Base-by-base conservation (phyloP, 1,140 invertebrate species). In the Lepidostoma basale region DNA sequence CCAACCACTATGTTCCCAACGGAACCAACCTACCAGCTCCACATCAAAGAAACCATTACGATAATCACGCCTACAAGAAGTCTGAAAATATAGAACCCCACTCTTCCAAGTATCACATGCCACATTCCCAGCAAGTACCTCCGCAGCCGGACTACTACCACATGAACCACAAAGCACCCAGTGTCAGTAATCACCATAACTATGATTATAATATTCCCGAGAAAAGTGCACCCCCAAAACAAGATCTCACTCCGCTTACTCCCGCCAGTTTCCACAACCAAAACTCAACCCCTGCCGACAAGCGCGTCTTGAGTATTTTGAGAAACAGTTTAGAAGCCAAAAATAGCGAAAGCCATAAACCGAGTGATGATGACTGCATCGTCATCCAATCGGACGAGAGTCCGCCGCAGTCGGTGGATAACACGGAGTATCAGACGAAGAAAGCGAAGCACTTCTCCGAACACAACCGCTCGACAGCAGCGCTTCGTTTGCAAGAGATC, bases 311-410 rank as follows among this genome's bases (percentile, higher is more conserved):
- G 54, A 90, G 85, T 74, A 84, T 90, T 62, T 74, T 91, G 39
- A 82, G 89, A 70, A 89, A 86, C 69, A 90, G 86, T 75, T 78
- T 90, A 67, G 89, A 91, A 78, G 88, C 84, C 28, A 89, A 88
- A 76, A 87, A 85, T 64, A 78, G 81, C 45, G 86, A 88, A 56
- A 76, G 76, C 22, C 74, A 81, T 65, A 83, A 83, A 73, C 76
- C 78, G 64, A 73, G 72, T 39, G 80, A 81, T 67, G 77, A 79
- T 56, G 82, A 83, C 69, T 77, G 82, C 25, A 83, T 83, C 74
- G 79, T 83, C 26, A 82, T 72, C 9, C 70, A 12, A 40, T 72
- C 70, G 0, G 70, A 72, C 49, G 66, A 72, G 84, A 86, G 3
- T 86, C 86, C 67, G 81, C 83, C 33, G 84, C 85, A 8, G 81